Evolutionary conservation across 2,797 vertebrate species (phyloP).

Genomic region (Philypnodon macrostomus): DNA sequence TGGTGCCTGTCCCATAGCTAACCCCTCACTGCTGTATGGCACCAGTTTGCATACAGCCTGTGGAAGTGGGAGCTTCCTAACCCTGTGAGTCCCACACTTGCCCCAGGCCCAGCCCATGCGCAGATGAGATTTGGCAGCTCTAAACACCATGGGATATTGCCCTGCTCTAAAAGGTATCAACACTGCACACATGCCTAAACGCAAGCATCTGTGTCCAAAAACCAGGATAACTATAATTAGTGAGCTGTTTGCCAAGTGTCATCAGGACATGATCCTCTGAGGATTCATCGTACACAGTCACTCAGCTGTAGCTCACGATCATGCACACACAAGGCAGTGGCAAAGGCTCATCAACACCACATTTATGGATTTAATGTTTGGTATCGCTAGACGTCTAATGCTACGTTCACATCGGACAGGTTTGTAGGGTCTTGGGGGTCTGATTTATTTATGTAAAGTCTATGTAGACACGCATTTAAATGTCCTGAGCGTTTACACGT

Average conservation of each 20-base stretch:
- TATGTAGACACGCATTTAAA: no score
- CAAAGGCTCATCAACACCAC: slow-evolving; percentile 37
- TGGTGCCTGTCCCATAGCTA: slow-evolving; percentile 41
- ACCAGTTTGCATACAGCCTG: slow-evolving; percentile 47
- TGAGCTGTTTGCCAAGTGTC: slow-evolving; percentile 64
- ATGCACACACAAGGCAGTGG: no score
- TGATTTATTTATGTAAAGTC: no score
- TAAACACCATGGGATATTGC: slow-evolving; percentile 51
- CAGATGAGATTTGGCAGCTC: slow-evolving; percentile 64
- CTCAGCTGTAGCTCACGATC: slow-evolving; percentile 34
- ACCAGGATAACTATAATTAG: slow-evolving; percentile 77
- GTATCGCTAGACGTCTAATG: no score
- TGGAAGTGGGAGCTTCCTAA: slow-evolving; percentile 52
- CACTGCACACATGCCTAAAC: slow-evolving; percentile 66
- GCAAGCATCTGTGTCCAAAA: slow-evolving; percentile 62
- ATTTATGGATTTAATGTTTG: no score
- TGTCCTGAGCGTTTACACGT: no score
- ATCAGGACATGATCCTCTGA: slow-evolving; percentile 52
- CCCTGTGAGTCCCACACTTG: slow-evolving; percentile 51
- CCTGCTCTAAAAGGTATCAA: slow-evolving; percentile 71
- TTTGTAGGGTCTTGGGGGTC: no score
- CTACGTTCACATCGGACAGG: no score
- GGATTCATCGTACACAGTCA: slow-evolving; percentile 42
- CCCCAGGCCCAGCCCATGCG: slow-evolving; percentile 55
- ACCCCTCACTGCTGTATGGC: slow-evolving; percentile 59